Evolutionary conservation across 1,140 invertebrate species (phyloP), one percentile per base, ranked within the genome.

Genomic region (Drosophila guanche): DNA sequence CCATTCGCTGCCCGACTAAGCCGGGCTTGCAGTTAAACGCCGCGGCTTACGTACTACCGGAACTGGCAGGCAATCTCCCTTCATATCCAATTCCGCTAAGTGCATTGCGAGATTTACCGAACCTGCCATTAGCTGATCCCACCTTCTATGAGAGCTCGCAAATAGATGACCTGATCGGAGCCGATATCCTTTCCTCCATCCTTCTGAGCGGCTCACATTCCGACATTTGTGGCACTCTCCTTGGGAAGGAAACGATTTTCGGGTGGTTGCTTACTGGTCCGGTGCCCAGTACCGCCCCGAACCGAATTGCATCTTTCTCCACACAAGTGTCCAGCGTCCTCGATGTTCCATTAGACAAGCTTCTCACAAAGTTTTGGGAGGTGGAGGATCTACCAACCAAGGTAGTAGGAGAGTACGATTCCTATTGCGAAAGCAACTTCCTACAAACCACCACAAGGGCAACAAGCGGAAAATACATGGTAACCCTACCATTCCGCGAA

Each of bases 151-250:
- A 27, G 14, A 60, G 54, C 8, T 79, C 74, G 6, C 22, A 55
- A 2, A 77, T 79, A 4, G 81, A 89, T 7, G 80, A 79, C 8
- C 8, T 33, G 29, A 33, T 33, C 8, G 7, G 29, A 33, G 29
- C 29, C 3, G 8, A 33, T 10, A 3, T 33, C 29, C 29, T 33
- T 33, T 2, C 29, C 2, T 33, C 29, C 29, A 33, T 33, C 2
- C 29, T 33, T 3, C 2, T 3, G 8, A 33, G 29, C 3, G 8
- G 29, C 3, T 10, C 29, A 33, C 8, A 33, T 3, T 10, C 29
- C 8, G 8, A 33, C 29, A 33, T 33, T 8, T 33, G 8, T 33
- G 29, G 29, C 8, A 3, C 29, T 10, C 8, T 33, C 29, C 8
- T 33, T 3, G 29, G 29, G 8, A 7, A 33, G 8, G 29, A 33